A percentile compares a stretch with the other conserved stretches of the same genome.
These are phyloP conservation scores for Dinocampus coccinellae DNA, from an alignment of 2,888 invertebrate species.

Conservation along the genomic window DNA sequence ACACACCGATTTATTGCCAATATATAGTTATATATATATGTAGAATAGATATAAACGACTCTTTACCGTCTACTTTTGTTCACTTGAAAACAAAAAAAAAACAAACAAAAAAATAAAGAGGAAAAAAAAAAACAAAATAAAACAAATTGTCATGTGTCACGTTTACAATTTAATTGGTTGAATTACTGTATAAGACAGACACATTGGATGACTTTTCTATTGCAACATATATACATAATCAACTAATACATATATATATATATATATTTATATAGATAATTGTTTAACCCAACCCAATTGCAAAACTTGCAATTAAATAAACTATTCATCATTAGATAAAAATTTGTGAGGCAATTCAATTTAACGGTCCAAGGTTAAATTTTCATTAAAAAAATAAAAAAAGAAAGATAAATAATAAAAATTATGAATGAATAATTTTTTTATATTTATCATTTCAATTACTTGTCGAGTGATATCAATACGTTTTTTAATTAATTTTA, in stretches of 20 bases:
- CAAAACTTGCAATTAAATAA: conserved; percentile 12
- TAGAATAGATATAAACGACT: conserved; percentile 11
- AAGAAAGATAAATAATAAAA: no score
- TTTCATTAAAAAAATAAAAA: no score
- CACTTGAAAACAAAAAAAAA: background rate
- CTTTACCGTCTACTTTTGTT: background rate
- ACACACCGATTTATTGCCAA: conserved; percentile 36
- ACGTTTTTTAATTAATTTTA: no score
- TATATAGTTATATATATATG: conserved; percentile 17
- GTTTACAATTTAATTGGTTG: conserved; percentile 14
- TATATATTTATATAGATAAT: background rate
- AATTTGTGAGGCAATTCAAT: background rate
- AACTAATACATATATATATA: background rate
- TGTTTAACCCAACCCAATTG: conserved; percentile 7
- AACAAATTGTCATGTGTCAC: conserved; percentile 12
- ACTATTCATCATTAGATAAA: background rate
- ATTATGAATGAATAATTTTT: no score
- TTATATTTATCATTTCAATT: no score
- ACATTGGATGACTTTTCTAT: conserved; percentile 8
- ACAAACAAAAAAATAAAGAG: no score
- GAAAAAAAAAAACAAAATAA: no score
- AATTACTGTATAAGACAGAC: background rate
- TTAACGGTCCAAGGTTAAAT: background rate
- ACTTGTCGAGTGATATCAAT: no score
- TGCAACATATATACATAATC: background rate